Evolutionary conservation across 2,113 vertebrate genomes (phyloP).

Genomic region (Tretioscincus oriximinensis): DNA sequence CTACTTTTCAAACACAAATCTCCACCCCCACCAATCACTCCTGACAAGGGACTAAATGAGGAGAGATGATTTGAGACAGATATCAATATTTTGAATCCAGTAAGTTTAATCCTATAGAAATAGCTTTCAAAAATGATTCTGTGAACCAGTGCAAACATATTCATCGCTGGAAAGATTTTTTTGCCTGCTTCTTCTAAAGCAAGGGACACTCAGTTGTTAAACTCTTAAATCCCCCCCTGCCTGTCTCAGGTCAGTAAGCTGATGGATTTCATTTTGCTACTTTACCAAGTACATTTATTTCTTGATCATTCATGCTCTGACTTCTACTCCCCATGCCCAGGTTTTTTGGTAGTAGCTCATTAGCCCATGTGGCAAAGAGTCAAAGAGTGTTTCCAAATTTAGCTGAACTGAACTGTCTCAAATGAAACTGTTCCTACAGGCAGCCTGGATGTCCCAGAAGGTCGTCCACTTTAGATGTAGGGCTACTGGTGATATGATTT

Average conservation of each 20-base stretch:
- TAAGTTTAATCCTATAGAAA: not conserved
- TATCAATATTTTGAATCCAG: not conserved
- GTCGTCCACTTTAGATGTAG: too few relatives aligned
- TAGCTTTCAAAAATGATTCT: not conserved
- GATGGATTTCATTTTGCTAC: not conserved
- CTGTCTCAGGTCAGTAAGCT: not conserved
- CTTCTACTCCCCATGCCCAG: not conserved
- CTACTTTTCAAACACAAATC: too few relatives aligned
- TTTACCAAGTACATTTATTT: not conserved
- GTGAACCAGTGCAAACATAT: not conserved
- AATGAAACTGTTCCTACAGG: too few relatives aligned
- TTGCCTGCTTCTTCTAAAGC: not conserved
- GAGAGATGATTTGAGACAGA: not conserved
- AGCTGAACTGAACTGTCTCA: too few relatives aligned
- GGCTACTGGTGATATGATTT: too few relatives aligned
- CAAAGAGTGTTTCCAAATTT: not conserved
- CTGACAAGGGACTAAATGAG: not conserved
- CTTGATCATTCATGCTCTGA: not conserved
- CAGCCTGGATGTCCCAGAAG: too few relatives aligned
- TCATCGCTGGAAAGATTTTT: not conserved
- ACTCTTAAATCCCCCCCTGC: not conserved
- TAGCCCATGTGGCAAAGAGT: not conserved
- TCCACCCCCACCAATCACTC: too few relatives aligned
- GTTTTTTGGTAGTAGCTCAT: constrained; percentile 17
- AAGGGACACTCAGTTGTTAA: not conserved